Conservation (phyloP, 2,797 vertebrate species). For the Sebastes alutus region DNA sequence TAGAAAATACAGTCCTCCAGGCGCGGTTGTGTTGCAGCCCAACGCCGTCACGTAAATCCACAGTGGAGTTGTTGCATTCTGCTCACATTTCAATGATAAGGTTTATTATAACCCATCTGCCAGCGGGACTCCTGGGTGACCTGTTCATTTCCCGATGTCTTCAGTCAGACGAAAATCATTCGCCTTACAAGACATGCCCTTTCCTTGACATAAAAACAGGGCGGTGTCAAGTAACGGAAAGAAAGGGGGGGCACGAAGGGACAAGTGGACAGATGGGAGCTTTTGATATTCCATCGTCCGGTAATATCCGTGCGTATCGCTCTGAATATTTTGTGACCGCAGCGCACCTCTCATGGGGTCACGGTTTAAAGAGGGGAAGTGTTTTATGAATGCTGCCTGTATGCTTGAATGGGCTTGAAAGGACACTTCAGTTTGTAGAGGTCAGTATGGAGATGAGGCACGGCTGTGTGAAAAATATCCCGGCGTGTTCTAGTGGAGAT, state of each 20-base stretch:
- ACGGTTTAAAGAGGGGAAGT: slow-evolving; percentile 65
- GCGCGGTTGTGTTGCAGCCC: neutral
- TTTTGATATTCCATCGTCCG: slow-evolving; percentile 59
- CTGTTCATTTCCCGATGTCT: slow-evolving; percentile 47
- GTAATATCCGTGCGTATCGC: slow-evolving; percentile 36
- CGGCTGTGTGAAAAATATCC: slow-evolving; percentile 66
- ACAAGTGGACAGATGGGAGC: slow-evolving; percentile 65
- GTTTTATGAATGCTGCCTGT: slow-evolving; percentile 72
- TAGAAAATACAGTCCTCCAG: neutral
- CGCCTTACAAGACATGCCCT: slow-evolving; percentile 49
- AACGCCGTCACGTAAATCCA: neutral
- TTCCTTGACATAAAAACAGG: slow-evolving; percentile 45
- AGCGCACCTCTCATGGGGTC: slow-evolving; percentile 55
- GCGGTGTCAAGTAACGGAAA: slow-evolving; percentile 17
- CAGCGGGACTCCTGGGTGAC: slow-evolving; percentile 36
- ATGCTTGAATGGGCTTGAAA: slow-evolving; percentile 72
- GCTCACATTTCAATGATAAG: slow-evolving; percentile 65
- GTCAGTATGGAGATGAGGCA: slow-evolving; percentile 83
- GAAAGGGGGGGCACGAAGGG: neutral
- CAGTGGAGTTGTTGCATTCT: slow-evolving; percentile 21
- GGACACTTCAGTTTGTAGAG: slow-evolving; percentile 78
- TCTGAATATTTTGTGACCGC: slow-evolving; percentile 61
- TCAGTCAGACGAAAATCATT: slow-evolving; percentile 40
- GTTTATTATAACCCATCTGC: slow-evolving; percentile 59
- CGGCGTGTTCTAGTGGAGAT: slow-evolving; percentile 59